phyloP scores from a whole-genome alignment of 2,113 vertebrate genomes.

The Pseudorasbora parva region DNA sequence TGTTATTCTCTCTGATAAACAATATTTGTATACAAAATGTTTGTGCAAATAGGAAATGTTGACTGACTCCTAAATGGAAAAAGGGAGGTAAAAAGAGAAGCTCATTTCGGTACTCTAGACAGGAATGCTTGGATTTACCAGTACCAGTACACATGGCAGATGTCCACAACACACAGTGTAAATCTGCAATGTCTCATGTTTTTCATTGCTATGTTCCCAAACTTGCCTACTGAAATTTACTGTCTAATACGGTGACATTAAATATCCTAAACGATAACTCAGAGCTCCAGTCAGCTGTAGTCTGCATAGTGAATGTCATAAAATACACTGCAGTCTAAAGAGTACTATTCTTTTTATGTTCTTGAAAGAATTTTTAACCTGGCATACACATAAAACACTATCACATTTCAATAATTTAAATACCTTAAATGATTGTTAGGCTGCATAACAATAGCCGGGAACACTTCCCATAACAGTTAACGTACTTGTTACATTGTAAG shows the following conservation, averaged over 20 bases:
- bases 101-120: background rate
- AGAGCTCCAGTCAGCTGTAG: too few species aligned
- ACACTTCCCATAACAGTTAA: too few species aligned
- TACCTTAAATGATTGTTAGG: too few species aligned
- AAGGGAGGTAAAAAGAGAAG: background rate
- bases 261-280: background rate
- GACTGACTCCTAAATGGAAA: background rate
- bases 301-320: too few species aligned
- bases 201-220: background rate
- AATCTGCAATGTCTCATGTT: background rate
- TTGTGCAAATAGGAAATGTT: background rate
- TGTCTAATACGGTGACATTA: background rate
- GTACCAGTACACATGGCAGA: background rate
- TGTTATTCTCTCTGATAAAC: background rate
- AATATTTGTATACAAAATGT: background rate
- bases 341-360: too few species aligned
- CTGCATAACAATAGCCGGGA: too few species aligned
- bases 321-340: too few species aligned
- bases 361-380: too few species aligned
- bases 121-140: slow-evolving; percentile 7
- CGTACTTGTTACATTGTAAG: too few species aligned
- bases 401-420: too few species aligned
- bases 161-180: background rate
- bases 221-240: background rate
- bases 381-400: too few species aligned